Evolutionary conservation across 1,140 invertebrate genomes (phyloP).

Genomic region (Whitmania pigra): DNA sequence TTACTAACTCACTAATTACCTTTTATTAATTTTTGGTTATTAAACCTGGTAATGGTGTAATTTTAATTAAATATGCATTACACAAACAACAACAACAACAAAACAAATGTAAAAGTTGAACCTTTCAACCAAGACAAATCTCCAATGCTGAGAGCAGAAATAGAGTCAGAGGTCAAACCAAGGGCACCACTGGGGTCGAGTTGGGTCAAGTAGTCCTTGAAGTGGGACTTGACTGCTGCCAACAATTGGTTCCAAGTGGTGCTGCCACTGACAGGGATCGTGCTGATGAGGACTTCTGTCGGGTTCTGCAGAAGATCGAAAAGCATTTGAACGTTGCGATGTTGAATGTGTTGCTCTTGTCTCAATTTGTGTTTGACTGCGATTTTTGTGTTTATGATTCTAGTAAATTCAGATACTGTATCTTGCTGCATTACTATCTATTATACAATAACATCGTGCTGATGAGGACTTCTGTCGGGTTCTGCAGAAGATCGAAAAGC

Average conservation of each 20-base stretch:
- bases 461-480: constrained; percentile 53
- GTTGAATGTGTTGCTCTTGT: too few relatives aligned
- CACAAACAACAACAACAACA: too few relatives aligned
- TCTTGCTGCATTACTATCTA: too few relatives aligned
- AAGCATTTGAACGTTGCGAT: not conserved
- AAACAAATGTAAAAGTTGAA: constrained; percentile 11
- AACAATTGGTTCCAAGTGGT: constrained; percentile 90
- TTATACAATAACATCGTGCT: too few relatives aligned
- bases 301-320: constrained; percentile 30
- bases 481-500: not conserved
- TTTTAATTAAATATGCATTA: too few relatives aligned
- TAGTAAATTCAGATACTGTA: too few relatives aligned
- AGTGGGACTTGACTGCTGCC: constrained; percentile 53
- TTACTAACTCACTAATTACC: too few relatives aligned
- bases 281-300: constrained; percentile 60
- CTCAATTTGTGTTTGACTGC: not conserved
- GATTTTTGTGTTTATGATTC: not conserved
- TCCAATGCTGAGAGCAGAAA: constrained; percentile 80
- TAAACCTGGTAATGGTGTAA: too few relatives aligned
- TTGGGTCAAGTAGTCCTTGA: constrained; percentile 70
- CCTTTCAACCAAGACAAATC: constrained; percentile 54
- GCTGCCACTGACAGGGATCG: constrained; percentile 73
- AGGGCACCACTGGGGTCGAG: constrained; percentile 82
- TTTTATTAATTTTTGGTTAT: too few relatives aligned
- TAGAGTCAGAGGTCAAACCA: constrained; percentile 67